These are phyloP conservation scores for Dryadula phaetusa DNA, from an alignment of 2,888 invertebrate species.

Conservation along the genomic window DNA sequence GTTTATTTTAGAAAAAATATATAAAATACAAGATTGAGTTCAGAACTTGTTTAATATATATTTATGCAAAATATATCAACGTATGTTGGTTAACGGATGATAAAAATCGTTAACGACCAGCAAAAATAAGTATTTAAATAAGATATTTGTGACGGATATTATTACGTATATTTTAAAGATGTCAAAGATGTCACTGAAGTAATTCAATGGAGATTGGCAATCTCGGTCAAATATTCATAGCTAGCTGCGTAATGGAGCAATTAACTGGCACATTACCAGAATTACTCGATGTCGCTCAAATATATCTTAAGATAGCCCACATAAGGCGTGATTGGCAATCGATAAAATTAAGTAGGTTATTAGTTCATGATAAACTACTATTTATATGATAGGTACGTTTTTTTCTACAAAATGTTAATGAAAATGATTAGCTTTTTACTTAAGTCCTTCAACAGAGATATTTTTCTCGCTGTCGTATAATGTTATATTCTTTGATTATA, in stretches of 20 bases:
- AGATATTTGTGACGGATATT: background rate
- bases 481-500: conserved; percentile 37
- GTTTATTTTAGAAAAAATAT: background rate
- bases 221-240: conserved; percentile 47
- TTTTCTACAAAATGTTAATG: background rate
- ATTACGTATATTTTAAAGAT: background rate
- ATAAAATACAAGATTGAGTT: too few relatives aligned
- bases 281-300: conserved; percentile 45
- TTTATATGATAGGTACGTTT: conserved; percentile 23
- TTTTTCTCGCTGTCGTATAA: conserved; percentile 39
- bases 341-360: conserved; percentile 40
- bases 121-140: background rate
- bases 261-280: conserved; percentile 49
- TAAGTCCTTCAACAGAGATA: conserved; percentile 8
- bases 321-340: conserved; percentile 51
- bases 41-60: background rate
- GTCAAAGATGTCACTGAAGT: conserved; percentile 45
- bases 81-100: background rate
- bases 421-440: background rate
- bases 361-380: conserved; percentile 17
- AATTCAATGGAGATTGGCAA: conserved; percentile 48
- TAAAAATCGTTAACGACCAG: background rate
- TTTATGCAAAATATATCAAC: conserved; percentile 1
- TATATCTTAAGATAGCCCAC: conserved; percentile 53
- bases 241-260: conserved; percentile 49